Conservation (phyloP, 2,113 vertebrate species). For the Hydropotes inermis region DNA sequence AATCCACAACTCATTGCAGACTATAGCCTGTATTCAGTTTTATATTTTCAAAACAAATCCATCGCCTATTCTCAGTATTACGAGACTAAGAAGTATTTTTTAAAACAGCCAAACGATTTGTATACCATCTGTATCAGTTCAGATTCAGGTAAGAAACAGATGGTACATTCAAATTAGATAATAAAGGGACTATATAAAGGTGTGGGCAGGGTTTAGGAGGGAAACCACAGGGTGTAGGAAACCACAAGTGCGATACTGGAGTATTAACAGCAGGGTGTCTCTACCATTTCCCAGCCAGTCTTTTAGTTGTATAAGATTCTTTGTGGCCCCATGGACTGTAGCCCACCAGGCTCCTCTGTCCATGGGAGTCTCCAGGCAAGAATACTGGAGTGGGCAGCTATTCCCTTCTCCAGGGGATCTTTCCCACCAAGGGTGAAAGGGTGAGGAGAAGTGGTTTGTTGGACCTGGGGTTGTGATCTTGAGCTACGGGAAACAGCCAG, state of each 20-base stretch:
- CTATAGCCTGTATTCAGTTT: neutral
- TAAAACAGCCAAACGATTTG: neutral
- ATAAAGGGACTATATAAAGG: constrained; percentile 11
- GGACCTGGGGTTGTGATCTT: neutral
- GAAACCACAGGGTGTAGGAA: neutral
- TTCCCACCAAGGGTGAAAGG: neutral
- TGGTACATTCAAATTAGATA: constrained; percentile 26
- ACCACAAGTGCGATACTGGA: neutral
- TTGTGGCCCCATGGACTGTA: neutral
- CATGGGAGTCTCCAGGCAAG: neutral
- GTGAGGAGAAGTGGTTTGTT: neutral
- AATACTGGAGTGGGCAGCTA: neutral
- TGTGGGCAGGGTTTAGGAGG: neutral
- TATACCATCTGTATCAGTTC: constrained; percentile 26
- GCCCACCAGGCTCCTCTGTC: neutral
- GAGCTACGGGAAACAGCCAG: neutral
- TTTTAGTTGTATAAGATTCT: neutral
- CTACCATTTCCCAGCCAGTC: neutral
- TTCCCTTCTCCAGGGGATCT: neutral
- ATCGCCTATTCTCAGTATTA: constrained; percentile 18
- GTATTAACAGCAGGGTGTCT: neutral
- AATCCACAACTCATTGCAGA: neutral
- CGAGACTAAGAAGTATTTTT: constrained; percentile 32
- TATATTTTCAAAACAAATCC: constrained; percentile 27
- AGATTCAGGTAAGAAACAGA: constrained; percentile 44